Conservation (phyloP, 2,113 vertebrate genomes). For the Scomber scombrus region DNA sequence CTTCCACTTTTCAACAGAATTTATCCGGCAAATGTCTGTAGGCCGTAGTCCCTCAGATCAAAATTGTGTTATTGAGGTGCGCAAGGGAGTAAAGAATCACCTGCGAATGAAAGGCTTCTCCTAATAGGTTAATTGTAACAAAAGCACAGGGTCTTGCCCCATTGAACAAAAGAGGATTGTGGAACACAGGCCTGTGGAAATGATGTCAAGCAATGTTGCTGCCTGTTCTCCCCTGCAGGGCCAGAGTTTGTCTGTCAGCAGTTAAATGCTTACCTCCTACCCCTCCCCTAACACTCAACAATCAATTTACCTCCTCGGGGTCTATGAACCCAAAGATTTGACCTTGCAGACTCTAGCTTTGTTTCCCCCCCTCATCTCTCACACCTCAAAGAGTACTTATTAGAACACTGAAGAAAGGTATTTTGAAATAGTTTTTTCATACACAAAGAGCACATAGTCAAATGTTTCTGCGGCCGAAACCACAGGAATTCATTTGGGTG, state of each 20-base stretch:
- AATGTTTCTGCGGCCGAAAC: conserved; percentile 5
- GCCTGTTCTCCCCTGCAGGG: conserved; percentile 76
- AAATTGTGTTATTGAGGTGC: conserved; percentile 62
- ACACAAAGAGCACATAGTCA: neutral
- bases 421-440: conserved; percentile 19
- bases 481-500: neutral
- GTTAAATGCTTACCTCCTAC: conserved; percentile 78
- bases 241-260: conserved; percentile 81
- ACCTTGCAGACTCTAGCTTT: conserved; percentile 76
- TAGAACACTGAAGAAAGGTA: conserved; percentile 42
- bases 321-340: conserved; percentile 79
- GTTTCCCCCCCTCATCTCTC: conserved; percentile 64
- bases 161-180: conserved; percentile 76
- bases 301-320: conserved; percentile 82
- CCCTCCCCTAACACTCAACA: conserved; percentile 78
- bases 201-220: conserved; percentile 77
- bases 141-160: conserved; percentile 76
- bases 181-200: conserved; percentile 78
- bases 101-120: conserved; percentile 72
- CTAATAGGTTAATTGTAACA: conserved; percentile 84
- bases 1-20: conserved; percentile 51
- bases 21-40: conserved; percentile 59
- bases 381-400: conserved; percentile 74
- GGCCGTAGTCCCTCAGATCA: conserved; percentile 62
- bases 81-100: conserved; percentile 69